Percentiles rank a stretch among this genome's conserved stretches.
These are phyloP conservation scores for Parnassius apollo DNA, from an alignment of 2,888 invertebrate species.

Conservation along the genomic window DNA sequence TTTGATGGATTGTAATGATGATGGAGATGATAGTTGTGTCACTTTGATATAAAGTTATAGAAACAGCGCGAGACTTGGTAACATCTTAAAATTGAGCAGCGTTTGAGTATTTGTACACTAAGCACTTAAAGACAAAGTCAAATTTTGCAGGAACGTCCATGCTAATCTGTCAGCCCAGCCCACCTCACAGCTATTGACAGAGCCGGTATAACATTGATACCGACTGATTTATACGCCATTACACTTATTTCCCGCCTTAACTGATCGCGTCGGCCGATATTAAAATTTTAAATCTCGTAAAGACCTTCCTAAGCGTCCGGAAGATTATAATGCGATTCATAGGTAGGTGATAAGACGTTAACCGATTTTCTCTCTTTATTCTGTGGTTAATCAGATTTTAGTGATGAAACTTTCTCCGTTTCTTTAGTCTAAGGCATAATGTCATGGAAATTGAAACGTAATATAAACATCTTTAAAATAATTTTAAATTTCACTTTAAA, in stretches of 20 bases:
- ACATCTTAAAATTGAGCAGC: no score
- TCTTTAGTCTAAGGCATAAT: no score
- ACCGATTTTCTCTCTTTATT: constrained; percentile 20
- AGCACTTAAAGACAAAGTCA: no score
- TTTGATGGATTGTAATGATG: no score
- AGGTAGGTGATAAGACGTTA: constrained; percentile 33
- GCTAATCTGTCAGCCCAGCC: constrained; percentile 35
- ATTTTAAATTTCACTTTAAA: no score
- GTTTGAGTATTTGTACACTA: no score
- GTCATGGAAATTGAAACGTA: no score
- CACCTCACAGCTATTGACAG: constrained; percentile 71
- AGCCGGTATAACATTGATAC: constrained; percentile 67
- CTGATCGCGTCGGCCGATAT: constrained; percentile 57
- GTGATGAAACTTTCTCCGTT: no score
- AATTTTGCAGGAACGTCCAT: constrained; percentile 40
- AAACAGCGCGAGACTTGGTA: no score
- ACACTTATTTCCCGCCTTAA: constrained; percentile 64
- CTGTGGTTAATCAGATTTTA: background rate
- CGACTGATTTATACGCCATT: constrained; percentile 75
- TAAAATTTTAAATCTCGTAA: constrained; percentile 59
- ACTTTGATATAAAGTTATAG: no score
- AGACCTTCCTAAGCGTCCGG: constrained; percentile 38
- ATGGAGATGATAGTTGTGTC: no score
- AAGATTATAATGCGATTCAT: constrained; percentile 37
- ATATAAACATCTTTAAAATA: no score